These are phyloP conservation scores for Pristionchus entomophagus DNA, from an alignment of 2,888 invertebrate genomes.

Conservation along the genomic window DNA sequence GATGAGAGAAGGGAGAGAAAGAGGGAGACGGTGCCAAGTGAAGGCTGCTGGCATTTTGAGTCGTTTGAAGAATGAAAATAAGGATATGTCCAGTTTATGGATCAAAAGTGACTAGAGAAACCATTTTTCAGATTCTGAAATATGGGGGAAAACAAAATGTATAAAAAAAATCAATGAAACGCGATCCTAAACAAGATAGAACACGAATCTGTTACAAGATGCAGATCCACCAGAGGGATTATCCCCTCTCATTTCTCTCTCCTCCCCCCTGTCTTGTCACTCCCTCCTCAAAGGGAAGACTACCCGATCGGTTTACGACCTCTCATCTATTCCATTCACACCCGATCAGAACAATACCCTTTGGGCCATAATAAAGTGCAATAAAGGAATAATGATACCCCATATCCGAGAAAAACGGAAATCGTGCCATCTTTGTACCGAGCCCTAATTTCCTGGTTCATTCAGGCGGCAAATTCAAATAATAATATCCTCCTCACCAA, in stretches of 20 bases:
- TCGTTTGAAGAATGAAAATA: too few relatives aligned
- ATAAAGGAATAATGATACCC: not conserved
- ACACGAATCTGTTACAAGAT: not conserved
- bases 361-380: not conserved
- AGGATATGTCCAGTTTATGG: too few relatives aligned
- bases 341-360: slow-evolving; percentile 5
- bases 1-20: too few relatives aligned
- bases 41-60: too few relatives aligned
- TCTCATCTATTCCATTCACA: not conserved
- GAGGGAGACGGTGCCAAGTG: too few relatives aligned
- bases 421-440: not conserved
- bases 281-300: not conserved
- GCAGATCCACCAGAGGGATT: not conserved
- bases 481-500: not conserved
- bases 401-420: not conserved
- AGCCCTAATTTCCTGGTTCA: not conserved
- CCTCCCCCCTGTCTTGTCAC: not conserved
- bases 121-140: too few relatives aligned
- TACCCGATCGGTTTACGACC: not conserved
- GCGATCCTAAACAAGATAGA: not conserved
- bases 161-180: not conserved
- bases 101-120: too few relatives aligned
- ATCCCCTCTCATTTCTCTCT: not conserved
- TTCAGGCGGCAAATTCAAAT: not conserved
- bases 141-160: too few relatives aligned